phyloP scores from a whole-genome alignment of 2,113 vertebrate genomes.

The Microtus oregoni region DNA sequence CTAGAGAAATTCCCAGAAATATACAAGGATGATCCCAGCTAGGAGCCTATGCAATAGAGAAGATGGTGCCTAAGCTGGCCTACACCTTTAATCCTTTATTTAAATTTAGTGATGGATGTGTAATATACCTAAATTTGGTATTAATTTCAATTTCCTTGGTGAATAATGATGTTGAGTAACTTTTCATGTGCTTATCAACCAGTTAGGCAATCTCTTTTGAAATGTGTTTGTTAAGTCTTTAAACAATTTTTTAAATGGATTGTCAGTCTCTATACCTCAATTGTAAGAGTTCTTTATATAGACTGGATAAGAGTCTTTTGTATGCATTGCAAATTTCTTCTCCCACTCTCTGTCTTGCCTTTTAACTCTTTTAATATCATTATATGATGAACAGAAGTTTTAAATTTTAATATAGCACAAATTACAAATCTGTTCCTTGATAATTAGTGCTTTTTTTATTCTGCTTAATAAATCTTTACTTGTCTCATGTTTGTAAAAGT shows the following conservation, averaged over 20 bases:
- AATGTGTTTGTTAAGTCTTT: conserved; percentile 36
- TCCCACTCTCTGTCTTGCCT: conserved; percentile 30
- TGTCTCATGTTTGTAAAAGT: background rate
- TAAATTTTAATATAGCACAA: conserved; percentile 48
- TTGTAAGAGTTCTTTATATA: conserved; percentile 55
- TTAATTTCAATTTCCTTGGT: conserved; percentile 48
- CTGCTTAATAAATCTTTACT: conserved; percentile 25
- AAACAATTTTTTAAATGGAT: conserved; percentile 20
- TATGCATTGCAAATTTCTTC: conserved; percentile 62
- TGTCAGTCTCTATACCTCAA: conserved; percentile 45
- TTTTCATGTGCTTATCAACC: conserved; percentile 27
- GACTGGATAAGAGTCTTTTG: conserved; percentile 15
- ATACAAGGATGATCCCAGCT: too few species aligned
- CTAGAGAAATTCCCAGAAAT: too few species aligned
- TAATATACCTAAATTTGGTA: background rate
- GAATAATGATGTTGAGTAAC: conserved; percentile 23
- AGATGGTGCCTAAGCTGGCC: too few species aligned
- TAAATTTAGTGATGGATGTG: background rate
- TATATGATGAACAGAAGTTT: conserved; percentile 55
- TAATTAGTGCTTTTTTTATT: conserved; percentile 14
- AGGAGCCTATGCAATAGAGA: too few species aligned
- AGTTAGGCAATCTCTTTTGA: conserved; percentile 27
- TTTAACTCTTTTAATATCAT: conserved; percentile 45
- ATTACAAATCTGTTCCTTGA: conserved; percentile 40
- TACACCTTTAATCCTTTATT: background rate